Percentiles rank a stretch among this genome's conserved stretches.
Conservation (phyloP, 2,888 invertebrate species). For the Laothoe populi region DNA sequence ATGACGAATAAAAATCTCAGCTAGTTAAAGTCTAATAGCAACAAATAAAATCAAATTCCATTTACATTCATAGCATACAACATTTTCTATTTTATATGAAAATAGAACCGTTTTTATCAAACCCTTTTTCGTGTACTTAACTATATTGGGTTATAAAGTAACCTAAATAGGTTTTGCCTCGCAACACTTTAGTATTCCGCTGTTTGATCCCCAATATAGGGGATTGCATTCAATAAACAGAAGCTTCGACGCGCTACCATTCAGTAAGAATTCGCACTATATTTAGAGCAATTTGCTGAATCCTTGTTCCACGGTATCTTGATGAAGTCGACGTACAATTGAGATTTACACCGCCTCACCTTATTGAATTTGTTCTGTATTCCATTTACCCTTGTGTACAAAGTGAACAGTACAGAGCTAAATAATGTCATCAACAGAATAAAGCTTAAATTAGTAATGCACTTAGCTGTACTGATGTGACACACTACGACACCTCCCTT, state of each 20-base stretch:
- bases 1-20: not conserved
- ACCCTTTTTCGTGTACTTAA: constrained; percentile 5
- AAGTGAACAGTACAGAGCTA: constrained; percentile 26
- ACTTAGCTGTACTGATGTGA: constrained; percentile 8
- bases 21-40: not conserved
- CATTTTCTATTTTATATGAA: constrained; percentile 10
- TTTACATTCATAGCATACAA: not conserved
- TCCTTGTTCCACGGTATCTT: constrained; percentile 51
- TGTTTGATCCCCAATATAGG: constrained; percentile 32
- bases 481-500: constrained; percentile 10
- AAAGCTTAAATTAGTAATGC: constrained; percentile 20
- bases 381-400: constrained; percentile 38
- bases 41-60: not conserved
- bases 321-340: constrained; percentile 61
- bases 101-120: not conserved
- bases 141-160: constrained; percentile 8
- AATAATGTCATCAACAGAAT: constrained; percentile 6
- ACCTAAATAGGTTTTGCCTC: constrained; percentile 10
- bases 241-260: constrained; percentile 33
- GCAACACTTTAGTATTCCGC: constrained; percentile 6
- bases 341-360: constrained; percentile 62
- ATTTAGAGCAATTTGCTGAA: constrained; percentile 52
- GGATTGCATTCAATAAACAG: constrained; percentile 40
- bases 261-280: constrained; percentile 46
- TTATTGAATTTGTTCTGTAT: constrained; percentile 64